Evolutionary conservation across 2,888 invertebrate genomes (phyloP).

Genomic region (Amphimallon solstitiale): DNA sequence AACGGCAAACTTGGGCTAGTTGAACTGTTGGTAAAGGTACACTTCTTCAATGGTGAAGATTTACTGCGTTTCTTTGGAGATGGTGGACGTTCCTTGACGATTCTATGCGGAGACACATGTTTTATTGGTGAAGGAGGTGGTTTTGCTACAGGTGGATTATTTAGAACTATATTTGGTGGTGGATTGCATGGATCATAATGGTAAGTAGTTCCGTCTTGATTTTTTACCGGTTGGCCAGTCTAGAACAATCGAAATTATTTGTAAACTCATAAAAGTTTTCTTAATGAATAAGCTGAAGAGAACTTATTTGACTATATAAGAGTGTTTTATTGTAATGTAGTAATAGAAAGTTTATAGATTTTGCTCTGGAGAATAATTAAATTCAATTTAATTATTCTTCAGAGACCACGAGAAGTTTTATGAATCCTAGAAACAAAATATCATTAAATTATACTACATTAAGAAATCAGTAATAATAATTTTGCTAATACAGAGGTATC

Average conservation of each 20-base stretch:
- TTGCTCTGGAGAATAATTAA: no score
- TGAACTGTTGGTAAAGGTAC: slow-evolving; percentile 56
- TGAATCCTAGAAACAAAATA: no score
- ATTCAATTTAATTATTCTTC: no score
- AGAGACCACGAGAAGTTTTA: no score
- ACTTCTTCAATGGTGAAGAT: slow-evolving; percentile 53
- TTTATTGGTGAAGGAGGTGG: slow-evolving; percentile 51
- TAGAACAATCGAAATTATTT: slow-evolving; percentile 55
- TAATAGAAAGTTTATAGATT: no score
- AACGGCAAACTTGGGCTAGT: slow-evolving; percentile 62
- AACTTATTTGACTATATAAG: no score
- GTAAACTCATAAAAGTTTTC: no score
- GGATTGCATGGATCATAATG: slow-evolving; percentile 80
- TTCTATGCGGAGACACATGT: slow-evolving; percentile 43
- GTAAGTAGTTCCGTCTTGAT: slow-evolving; percentile 80
- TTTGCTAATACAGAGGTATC: no score
- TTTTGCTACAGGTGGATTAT: slow-evolving; percentile 37
- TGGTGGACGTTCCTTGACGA: slow-evolving; percentile 41
- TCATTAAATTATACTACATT: no score
- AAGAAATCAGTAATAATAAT: no score
- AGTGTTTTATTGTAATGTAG: no score
- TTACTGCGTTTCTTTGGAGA: slow-evolving; percentile 54
- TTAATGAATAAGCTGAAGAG: no score
- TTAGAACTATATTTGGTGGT: slow-evolving; percentile 61
- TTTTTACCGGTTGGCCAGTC: slow-evolving; percentile 80